Base-by-base conservation (phyloP, 2,797 vertebrate genomes). In the Echeneis naucrates region DNA sequence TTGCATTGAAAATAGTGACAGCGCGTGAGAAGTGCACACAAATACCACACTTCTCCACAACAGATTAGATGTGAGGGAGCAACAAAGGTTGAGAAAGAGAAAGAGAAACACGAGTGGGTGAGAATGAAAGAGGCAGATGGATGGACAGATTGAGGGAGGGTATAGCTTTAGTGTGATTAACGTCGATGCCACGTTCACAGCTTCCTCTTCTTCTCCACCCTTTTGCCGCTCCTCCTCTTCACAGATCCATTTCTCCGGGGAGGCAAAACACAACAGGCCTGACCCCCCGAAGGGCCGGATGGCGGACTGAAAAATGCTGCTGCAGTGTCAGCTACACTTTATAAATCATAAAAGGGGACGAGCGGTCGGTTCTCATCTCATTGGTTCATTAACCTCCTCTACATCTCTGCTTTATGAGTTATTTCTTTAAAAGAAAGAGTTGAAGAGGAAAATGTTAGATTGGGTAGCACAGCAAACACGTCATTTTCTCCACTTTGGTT, bases 131-230 rank as follows among this genome's bases (percentile, higher is more conserved):
- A 85, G 65, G 77, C 81, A 90, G 81, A 91, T 84, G 81, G 78
- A 89, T 51, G 38, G 82, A 77, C 81, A 88, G 87, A 91, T 81
- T 87, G 84, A 80, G 83, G 64, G 58, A 86, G 85, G 78, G 80
- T 76, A 63, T 71, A 81, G 65, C 75, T 85, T 90, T 82, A 83
- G 81, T 81, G 72, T 84, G 83, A 89, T 87, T 76, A 80, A 88
- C 83, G 78, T 66, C 53, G 38, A 53, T 57, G 50, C 54, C 64
- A 69, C 23, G 5, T 47, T 82, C 72, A 52, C 38, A 58, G 64
- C 51, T 40, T 61, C 40, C 30, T 63, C 32, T 21, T 75, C 12
- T 42, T 70, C 30, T 27, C 59, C 48, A 47, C 65, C 66, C 11
- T 58, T 58, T 32, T 37, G 45, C 77, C 32, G 30, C 64, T 76